These are phyloP conservation scores for Philaethria dido DNA, from an alignment of 2,888 invertebrate genomes.

Conservation along the genomic window DNA sequence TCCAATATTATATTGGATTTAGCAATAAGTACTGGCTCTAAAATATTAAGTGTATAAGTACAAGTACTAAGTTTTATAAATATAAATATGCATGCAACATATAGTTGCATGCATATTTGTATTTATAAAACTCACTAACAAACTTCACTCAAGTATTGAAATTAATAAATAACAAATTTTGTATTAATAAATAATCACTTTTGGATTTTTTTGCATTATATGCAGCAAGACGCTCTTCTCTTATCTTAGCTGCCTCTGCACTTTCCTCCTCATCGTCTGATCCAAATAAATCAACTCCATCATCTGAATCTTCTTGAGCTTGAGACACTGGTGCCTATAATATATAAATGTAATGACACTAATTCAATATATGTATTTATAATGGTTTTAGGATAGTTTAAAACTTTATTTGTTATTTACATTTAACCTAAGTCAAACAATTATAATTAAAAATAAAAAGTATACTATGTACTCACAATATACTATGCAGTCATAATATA, in stretches of 20 bases:
- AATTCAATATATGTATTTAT: neutral
- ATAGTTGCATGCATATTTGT: no score
- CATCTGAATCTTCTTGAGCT: constrained; percentile 83
- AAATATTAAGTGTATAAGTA: constrained; percentile 36
- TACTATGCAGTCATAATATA: no score
- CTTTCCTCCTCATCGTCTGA: constrained; percentile 91
- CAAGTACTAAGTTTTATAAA: no score
- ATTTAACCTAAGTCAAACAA: no score
- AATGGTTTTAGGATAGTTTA: neutral
- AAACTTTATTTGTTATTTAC: no score
- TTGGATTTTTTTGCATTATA: constrained; percentile 96
- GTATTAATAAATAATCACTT: constrained; percentile 77
- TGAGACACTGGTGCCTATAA: constrained; percentile 57
- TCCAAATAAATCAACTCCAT: constrained; percentile 91
- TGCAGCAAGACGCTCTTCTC: constrained; percentile 93
- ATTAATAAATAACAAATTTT: neutral
- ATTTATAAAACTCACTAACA: no score
- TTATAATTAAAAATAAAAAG: no score
- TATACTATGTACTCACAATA: no score
- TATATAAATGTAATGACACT: neutral
- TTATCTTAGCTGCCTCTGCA: constrained; percentile 89
- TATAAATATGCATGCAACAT: neutral
- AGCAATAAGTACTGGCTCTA: constrained; percentile 94
- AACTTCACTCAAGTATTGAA: neutral
- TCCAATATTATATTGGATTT: constrained; percentile 97